Evolutionary conservation across 1,140 invertebrate genomes (phyloP), one percentile per base, ranked within the genome.

Genomic region (Pectinophora gossypiella): DNA sequence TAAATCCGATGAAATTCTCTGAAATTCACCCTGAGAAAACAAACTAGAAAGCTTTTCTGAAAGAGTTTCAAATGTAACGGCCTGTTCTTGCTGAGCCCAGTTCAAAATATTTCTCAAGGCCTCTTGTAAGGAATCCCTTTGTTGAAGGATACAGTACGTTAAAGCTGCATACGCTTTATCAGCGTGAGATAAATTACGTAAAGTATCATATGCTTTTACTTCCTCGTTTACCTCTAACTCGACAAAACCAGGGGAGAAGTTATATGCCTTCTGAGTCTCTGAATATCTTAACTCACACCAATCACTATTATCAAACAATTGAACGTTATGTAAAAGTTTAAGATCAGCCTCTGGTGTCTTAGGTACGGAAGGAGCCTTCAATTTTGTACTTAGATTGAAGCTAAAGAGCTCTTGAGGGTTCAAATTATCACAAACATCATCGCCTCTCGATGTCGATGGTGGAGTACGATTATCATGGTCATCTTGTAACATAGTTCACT

Each of bases 181-280:
- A 4, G 42, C 15, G 7, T 44, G 6, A 2, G 19, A 4, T n/a
- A 44, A 44, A 19, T 44, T 4, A 19, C 16, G 42, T 6, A 19
- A 44, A 7, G 42, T 19, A 20, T 44, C 42, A 19, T n/a, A n/a
- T n/a, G n/a, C n/a, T n/a, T n/a, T n/a, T 44, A 44, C 42, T 20
- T 44, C 42, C 42, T 44, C 42, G 19, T 44, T 44, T 19, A 19
- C 42, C 15, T 44, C 16, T 44, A 44, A 19, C 2, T 44, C n/a
- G 6, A 20, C 19, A 13, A 19, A 44, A 18, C 42, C 42, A 6
- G 42, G 42, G 6, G 15, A 19, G 5, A 6, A 6, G 19, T 20
- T 44, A 44, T 44, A 44, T 5, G 19, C 2, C 19, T 44, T 44
- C 19, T 44, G 42, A 19, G 42, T 44, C 6, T 44, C 42, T 20